A percentile compares a stretch with the other conserved stretches of the same genome.
These are phyloP conservation scores for Geococcyx californianus DNA, from an alignment of 2,113 vertebrate genomes.

Conservation along the genomic window DNA sequence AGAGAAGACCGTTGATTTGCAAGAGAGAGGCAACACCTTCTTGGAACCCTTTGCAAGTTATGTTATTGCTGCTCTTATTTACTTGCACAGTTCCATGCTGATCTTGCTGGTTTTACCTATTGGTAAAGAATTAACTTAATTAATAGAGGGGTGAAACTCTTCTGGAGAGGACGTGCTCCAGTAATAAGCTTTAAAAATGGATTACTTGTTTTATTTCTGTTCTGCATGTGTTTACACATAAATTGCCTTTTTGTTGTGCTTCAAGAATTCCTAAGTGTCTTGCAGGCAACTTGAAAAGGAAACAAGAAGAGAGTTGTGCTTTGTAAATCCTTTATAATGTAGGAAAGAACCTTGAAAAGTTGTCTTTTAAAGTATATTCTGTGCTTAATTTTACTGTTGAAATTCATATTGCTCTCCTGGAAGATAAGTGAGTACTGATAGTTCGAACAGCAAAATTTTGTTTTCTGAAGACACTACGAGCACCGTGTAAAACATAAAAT, in stretches of 20 bases:
- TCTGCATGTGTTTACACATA: background rate
- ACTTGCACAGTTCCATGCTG: background rate
- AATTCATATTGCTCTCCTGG: background rate
- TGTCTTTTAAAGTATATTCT: background rate
- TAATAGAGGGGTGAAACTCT: background rate
- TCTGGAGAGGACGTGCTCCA: background rate
- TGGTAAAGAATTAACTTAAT: background rate
- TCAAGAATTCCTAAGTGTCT: background rate
- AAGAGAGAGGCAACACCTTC: background rate
- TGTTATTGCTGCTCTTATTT: background rate
- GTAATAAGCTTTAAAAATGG: background rate
- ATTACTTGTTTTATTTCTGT: background rate
- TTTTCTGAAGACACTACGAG: background rate
- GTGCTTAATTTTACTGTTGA: background rate
- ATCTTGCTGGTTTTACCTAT: background rate
- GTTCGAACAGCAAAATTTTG: background rate
- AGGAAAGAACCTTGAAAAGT: background rate
- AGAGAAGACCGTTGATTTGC: background rate
- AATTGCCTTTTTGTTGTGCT: background rate
- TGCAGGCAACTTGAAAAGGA: background rate
- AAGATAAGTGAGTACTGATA: background rate
- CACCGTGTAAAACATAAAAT: background rate
- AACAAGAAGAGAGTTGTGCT: background rate
- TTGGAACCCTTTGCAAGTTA: background rate
- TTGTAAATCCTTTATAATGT: background rate